Conservation (phyloP, 1,140 invertebrate species). For the Cotesia vestalis region DNA sequence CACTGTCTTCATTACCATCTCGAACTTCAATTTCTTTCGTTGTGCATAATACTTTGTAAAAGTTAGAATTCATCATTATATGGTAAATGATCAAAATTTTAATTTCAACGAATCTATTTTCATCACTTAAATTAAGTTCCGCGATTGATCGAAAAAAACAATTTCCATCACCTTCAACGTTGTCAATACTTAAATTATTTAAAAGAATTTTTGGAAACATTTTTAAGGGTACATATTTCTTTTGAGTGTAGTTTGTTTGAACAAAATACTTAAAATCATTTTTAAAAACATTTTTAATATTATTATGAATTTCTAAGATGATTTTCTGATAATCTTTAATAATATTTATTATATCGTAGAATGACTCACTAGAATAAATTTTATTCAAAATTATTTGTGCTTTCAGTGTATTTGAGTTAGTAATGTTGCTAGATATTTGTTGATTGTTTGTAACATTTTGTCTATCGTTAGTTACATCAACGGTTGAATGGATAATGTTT, state of each 20-base stretch:
- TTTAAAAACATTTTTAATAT: neutral
- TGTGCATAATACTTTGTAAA: neutral
- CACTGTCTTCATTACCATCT: neutral
- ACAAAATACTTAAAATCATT: neutral
- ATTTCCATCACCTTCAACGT: neutral
- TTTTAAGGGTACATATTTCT: neutral
- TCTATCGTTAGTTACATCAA: too few relatives aligned
- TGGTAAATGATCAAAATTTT: neutral
- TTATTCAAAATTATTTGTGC: too few relatives aligned
- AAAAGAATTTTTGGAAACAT: neutral
- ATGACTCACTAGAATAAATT: too few relatives aligned
- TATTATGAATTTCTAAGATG: neutral
- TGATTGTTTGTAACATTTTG: neutral
- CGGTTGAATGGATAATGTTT: too few relatives aligned
- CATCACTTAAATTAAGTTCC: neutral
- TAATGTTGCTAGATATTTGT: neutral
- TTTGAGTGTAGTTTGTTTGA: neutral
- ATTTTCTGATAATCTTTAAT: neutral
- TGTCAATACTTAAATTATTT: neutral
- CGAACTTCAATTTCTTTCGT: neutral
- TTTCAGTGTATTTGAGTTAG: too few relatives aligned
- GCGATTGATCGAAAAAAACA: slow-evolving; percentile 1
- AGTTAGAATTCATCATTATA: neutral
- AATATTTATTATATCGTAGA: too few relatives aligned
- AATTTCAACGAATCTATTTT: neutral